Evolutionary conservation across 2,113 vertebrate species (phyloP), one percentile per base, ranked within the genome.

Genomic region (Tetrao urogallus): DNA sequence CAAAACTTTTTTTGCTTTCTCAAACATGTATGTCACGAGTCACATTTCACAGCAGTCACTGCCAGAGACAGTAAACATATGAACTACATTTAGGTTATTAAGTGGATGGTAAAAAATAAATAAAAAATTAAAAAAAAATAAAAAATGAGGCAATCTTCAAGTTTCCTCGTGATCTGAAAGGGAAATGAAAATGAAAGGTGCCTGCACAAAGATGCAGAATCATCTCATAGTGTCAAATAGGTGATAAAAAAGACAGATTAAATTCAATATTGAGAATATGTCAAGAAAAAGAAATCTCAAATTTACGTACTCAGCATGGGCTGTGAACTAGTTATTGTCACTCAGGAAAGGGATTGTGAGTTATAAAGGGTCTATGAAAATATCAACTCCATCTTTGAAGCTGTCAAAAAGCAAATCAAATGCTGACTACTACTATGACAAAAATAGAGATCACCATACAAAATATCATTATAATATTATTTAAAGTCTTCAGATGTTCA

Each of bases 371-470:
- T 90, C 90, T 86, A 52, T 83, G 92, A 94, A 95, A 95, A 96
- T 83, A 96, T 60, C 82, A 95, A 30, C 90, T 96, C 69, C 61
- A 92, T 92, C 93, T 91, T 69, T 67, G 38, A 66, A 80, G 60
- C 90, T 96, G 96, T 90, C 94, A 94, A 81, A 95, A 96, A 95
- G 69, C 69, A 95, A 96, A 94, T 86, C 82, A 95, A 96, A 74
- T 67, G 61, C 69, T 93, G 76, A 65, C 64, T 86, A 95, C 96
- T 93, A 94, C 76, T 81, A 38, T 90, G 88, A 92, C 64, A 86
- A 54, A 95, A 95, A 92, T 83, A 71, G 81, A 85, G 54, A 36
- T 43, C 56, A 83, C 82, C 82, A 86, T 40, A 86, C 76, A 90
- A 95, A 96, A 88, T 43, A 93, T 42, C 72, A 88, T 94, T 90